Evolutionary conservation across 2,113 vertebrate genomes (phyloP).

Genomic region (Austrofundulus limnaeus): DNA sequence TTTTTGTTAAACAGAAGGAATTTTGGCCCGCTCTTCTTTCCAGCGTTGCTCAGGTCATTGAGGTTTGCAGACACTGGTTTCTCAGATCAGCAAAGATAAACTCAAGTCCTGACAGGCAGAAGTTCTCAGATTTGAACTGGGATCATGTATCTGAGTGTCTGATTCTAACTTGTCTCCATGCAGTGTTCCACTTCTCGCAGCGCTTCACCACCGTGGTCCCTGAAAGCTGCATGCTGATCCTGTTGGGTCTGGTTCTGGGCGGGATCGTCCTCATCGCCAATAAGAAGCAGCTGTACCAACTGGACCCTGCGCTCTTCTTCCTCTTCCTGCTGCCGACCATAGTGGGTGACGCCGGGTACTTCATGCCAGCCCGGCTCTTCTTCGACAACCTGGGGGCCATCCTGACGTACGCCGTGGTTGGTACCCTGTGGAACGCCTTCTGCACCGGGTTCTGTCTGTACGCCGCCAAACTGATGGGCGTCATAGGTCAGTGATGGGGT

Average conservation of each 20-base stretch:
- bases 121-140: too few relatives aligned
- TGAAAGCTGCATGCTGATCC: slow-evolving; percentile 94
- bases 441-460: slow-evolving; percentile 90
- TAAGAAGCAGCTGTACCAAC: slow-evolving; percentile 92
- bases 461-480: slow-evolving; percentile 71
- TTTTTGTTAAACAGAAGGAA: too few relatives aligned
- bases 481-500: slow-evolving; percentile 64
- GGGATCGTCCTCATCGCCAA: slow-evolving; percentile 91
- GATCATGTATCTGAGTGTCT: not conserved
- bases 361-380: slow-evolving; percentile 95
- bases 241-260: slow-evolving; percentile 92
- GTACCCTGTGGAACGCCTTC: slow-evolving; percentile 95
- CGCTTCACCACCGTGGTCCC: slow-evolving; percentile 92
- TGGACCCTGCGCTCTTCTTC: slow-evolving; percentile 95
- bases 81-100: too few relatives aligned
- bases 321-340: slow-evolving; percentile 96
- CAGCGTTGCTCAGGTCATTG: too few relatives aligned
- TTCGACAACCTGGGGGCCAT: slow-evolving; percentile 97
- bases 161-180: slow-evolving; percentile 16
- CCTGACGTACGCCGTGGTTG: slow-evolving; percentile 91
- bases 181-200: slow-evolving; percentile 94
- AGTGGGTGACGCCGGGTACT: slow-evolving; percentile 93
- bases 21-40: too few relatives aligned
- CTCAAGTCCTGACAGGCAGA: too few relatives aligned
- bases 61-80: too few relatives aligned